Percentiles rank a stretch among this genome's conserved stretches.
phyloP scores from a whole-genome alignment of 2,888 invertebrate species.

The Drosophila multiciliata region DNA sequence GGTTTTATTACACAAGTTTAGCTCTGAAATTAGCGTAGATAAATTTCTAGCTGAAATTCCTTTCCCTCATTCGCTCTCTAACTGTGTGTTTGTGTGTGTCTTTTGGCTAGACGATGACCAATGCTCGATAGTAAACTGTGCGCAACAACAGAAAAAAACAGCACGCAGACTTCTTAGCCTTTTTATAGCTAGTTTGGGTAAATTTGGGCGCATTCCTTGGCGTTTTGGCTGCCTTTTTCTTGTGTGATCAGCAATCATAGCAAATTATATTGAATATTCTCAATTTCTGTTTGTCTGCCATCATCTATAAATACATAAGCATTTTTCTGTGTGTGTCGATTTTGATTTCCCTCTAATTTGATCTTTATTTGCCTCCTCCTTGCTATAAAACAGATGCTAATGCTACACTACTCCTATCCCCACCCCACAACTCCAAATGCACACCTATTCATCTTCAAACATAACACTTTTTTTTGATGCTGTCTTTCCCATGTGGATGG shows the following conservation, averaged over 20 bases:
- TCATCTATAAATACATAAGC: conserved; percentile 20
- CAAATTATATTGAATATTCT: conserved; percentile 63
- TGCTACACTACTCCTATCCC: conserved; percentile 7
- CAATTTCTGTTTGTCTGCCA: conserved; percentile 42
- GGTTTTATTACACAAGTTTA: conserved; percentile 80
- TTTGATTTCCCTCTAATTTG: conserved; percentile 38
- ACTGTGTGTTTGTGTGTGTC: conserved; percentile 22
- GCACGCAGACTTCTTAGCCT: conserved; percentile 43
- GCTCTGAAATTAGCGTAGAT: conserved; percentile 80
- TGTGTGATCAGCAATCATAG: conserved; percentile 60
- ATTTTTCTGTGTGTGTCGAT: conserved; percentile 16
- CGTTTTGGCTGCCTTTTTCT: conserved; percentile 51
- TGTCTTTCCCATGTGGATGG: conserved; percentile 55
- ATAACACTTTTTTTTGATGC: background rate
- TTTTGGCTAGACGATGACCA: conserved; percentile 66
- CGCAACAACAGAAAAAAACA: conserved; percentile 4
- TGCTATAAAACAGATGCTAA: conserved; percentile 74
- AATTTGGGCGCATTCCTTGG: conserved; percentile 55
- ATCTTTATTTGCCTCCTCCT: conserved; percentile 50
- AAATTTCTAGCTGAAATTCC: conserved; percentile 74
- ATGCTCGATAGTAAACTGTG: conserved; percentile 53
- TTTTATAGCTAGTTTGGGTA: conserved; percentile 21
- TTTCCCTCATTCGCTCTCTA: conserved; percentile 26
- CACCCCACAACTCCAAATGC: background rate
- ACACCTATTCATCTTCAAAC: conserved; percentile 2